Evolutionary conservation across 2,113 vertebrate genomes (phyloP), one percentile per base, ranked within the genome.

Genomic region (Microcebus ravelobensis): DNA sequence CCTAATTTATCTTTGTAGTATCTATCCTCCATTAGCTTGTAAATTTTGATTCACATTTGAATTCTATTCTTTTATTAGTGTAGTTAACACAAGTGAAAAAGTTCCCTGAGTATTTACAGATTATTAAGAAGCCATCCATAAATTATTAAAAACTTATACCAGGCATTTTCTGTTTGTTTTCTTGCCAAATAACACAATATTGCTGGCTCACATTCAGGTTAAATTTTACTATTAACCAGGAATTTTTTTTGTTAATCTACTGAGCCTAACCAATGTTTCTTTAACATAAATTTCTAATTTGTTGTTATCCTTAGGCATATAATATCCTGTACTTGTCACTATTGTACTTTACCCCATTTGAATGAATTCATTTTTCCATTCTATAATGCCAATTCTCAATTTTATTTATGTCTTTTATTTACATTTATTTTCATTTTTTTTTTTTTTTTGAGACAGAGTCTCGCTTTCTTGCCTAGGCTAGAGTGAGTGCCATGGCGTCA

Each of bases 211-310:
- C 14, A 76, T 74, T 92, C 57, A n/a, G 34, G 82, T 63, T 86
- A 74, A 68, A 90, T 65, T 89, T 52, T 90, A 77, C 65, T 91
- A 89, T 55, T 14, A 92, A 76, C 79, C 4, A 50, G 31, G 52
- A 20, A 59, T 67, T 34, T 34, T 17, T 87, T 68, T 85, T 57
- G 42, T 25, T 68, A 52, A 77, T 36, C 15, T 59, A 67, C 8
- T 8, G 29, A 50, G 39, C n/a, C 61, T 95, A 90, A 67, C 15
- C 27, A 83, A 15, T 50, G 34, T 29, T 87, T 68, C 73, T 80
- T 63, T 83, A 71, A 93, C 48, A 81, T 81, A 57, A 81, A 95
- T 90, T 83, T 97, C 74, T 83, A 97, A 85, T 76, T 68, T 96
- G 57, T 81, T 94, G 94, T 82, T 88, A 88, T 84, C 31, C 57